Evolutionary conservation across 2,797 vertebrate genomes (phyloP).

Genomic region (Peromyscus aztecus): DNA sequence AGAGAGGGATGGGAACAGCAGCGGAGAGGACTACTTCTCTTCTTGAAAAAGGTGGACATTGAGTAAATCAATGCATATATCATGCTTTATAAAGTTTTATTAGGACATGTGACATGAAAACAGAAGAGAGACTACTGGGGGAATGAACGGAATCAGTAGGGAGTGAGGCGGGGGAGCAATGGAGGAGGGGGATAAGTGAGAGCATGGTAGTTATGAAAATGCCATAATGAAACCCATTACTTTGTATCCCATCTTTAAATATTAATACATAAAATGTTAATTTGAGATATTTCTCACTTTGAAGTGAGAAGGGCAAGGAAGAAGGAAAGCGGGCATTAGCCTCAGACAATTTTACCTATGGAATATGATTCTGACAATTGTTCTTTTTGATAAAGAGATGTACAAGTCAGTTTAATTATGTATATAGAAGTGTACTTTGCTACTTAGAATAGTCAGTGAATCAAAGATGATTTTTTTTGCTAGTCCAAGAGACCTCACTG

Average conservation of each 20-base stretch:
- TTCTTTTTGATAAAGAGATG: neutral
- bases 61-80: neutral
- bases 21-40: neutral
- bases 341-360: neutral
- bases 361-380: neutral
- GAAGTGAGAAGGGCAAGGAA: neutral
- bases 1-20: too few relatives aligned
- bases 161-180: neutral
- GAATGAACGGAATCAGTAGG: neutral
- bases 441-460: neutral
- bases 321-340: neutral
- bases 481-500: neutral
- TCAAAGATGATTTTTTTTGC: slow-evolving; percentile 5
- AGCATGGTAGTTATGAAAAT: neutral
- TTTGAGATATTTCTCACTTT: neutral
- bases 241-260: neutral
- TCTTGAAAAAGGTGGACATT: neutral
- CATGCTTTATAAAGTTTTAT: slow-evolving; percentile 1
- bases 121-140: neutral
- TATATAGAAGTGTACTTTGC: neutral
- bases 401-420: slow-evolving; percentile 24
- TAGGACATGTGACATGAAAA: neutral
- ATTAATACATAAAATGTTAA: neutral
- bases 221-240: too few relatives aligned
- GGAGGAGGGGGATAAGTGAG: neutral